These are phyloP conservation scores for Scolopax rusticola DNA, from an alignment of 2,797 vertebrate species.

Conservation along the genomic window DNA sequence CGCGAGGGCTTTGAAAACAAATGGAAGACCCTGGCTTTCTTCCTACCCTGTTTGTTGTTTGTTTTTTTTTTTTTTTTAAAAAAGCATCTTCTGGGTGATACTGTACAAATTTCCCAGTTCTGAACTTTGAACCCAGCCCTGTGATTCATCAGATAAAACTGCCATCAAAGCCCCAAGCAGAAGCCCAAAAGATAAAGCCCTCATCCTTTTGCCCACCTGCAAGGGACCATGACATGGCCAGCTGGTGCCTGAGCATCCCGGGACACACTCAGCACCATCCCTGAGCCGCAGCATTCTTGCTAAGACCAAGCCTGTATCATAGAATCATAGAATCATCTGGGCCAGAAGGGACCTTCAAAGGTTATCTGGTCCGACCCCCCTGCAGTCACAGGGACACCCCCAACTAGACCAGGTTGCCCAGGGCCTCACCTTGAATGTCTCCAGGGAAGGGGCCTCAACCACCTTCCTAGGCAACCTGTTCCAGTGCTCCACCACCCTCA, in stretches of 20 bases:
- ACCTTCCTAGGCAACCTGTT: no score
- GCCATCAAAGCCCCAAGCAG: neutral
- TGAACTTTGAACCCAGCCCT: neutral
- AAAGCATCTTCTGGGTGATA: neutral
- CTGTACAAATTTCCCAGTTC: neutral
- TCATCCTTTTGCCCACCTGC: neutral
- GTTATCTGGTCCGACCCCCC: no score
- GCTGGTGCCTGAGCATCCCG: neutral
- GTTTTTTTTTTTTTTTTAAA: no score
- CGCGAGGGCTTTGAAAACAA: neutral
- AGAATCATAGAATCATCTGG: no score
- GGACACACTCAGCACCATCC: neutral
- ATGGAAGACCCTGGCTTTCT: neutral
- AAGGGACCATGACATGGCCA: rapidly evolving
- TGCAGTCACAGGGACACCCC: no score
- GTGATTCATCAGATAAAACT: neutral
- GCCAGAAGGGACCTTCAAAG: no score
- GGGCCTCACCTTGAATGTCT: no score
- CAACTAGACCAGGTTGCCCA: no score
- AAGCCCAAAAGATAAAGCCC: neutral
- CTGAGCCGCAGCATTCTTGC: rapidly evolving
- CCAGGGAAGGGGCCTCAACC: no score
- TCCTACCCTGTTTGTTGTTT: neutral
- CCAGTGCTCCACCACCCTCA: no score
- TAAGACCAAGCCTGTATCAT: neutral